Conservation (phyloP, 2,888 invertebrate species). For the Teleogryllus oceanicus region DNA sequence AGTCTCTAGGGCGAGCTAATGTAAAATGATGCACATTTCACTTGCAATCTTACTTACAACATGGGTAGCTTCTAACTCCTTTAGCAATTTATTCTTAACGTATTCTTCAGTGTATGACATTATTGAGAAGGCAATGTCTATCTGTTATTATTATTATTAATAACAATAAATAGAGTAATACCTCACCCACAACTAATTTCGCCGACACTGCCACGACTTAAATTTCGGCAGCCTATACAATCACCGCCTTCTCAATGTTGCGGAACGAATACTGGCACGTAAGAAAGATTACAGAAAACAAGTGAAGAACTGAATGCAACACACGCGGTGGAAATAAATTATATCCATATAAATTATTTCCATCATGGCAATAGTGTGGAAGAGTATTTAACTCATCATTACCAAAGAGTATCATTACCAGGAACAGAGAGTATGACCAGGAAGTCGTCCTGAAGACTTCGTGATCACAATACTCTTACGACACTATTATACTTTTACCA, state of each 20-base stretch:
- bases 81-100: constrained; percentile 62
- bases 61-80: constrained; percentile 65
- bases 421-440: no score
- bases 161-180: background rate
- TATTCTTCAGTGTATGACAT: constrained; percentile 65
- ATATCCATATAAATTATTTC: no score
- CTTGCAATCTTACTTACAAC: constrained; percentile 61
- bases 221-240: background rate
- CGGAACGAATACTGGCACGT: no score
- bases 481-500: no score
- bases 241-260: background rate
- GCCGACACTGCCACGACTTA: background rate
- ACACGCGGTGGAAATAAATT: no score
- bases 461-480: no score
- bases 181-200: background rate
- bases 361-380: no score
- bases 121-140: background rate
- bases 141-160: background rate
- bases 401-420: no score
- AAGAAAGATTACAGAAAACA: no score
- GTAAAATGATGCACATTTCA: background rate
- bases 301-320: no score
- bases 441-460: no score
- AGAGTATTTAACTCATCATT: no score
- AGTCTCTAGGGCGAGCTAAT: background rate